Percentiles rank a stretch among this genome's conserved stretches.
Evolutionary conservation across 2,888 invertebrate species (phyloP).

Genomic region (Sacculina carcini): DNA sequence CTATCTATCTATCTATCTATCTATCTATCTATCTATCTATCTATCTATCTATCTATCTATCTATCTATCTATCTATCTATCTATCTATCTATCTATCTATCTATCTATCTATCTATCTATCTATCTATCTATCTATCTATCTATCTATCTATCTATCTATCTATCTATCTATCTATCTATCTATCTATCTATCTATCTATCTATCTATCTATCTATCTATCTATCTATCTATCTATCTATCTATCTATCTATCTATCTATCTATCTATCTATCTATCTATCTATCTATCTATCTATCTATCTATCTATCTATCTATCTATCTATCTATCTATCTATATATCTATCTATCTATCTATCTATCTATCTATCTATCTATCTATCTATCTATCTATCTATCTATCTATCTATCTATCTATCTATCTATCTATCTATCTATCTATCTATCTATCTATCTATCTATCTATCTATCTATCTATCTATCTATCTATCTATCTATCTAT

Average conservation of each 20-base stretch:
- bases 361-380: not conserved
- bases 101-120: not conserved
- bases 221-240: not conserved
- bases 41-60: not conserved
- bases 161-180: not conserved
- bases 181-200: not conserved
- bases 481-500: not conserved
- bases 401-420: not conserved
- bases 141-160: constrained; percentile 3
- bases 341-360: constrained; percentile 6
- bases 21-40: not conserved
- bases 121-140: not conserved
- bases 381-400: not conserved
- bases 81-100: not conserved
- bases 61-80: not conserved
- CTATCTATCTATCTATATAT: not conserved
- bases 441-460: not conserved
- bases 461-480: not conserved
- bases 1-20: not conserved
- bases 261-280: not conserved
- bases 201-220: not conserved
- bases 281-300: not conserved
- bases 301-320: not conserved
- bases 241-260: not conserved
- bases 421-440: not conserved